Evolutionary conservation across 2,797 vertebrate genomes (phyloP).

Genomic region (Alfaro cultratus): DNA sequence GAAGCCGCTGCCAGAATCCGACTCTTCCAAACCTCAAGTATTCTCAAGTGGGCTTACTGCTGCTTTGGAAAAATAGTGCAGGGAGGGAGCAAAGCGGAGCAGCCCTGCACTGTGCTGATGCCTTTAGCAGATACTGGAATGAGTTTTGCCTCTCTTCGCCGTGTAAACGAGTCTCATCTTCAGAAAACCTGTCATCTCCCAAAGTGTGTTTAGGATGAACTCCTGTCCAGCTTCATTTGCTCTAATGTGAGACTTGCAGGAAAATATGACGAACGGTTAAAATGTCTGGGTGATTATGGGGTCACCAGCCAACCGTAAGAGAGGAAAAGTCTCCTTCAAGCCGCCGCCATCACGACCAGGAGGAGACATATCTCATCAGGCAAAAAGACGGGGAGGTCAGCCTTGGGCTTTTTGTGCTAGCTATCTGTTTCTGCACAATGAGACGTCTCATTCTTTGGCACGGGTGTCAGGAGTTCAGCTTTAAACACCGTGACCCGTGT

Average conservation of each 20-base stretch:
- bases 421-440: conserved; percentile 76
- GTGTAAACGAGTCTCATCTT: conserved; percentile 29
- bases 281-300: conserved; percentile 50
- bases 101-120: conserved; percentile 43
- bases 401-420: conserved; percentile 68
- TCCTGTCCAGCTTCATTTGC: conserved; percentile 62
- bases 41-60: conserved; percentile 67
- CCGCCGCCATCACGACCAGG: conserved; percentile 26
- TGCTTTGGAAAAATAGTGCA: conserved; percentile 68
- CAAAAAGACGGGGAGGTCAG: conserved; percentile 52
- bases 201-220: conserved; percentile 56
- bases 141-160: conserved; percentile 21
- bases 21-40: conserved; percentile 71
- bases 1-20: conserved; percentile 65
- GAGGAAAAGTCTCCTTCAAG: conserved; percentile 58
- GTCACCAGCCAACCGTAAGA: conserved; percentile 60
- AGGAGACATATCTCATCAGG: conserved; percentile 49
- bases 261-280: conserved; percentile 48
- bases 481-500: conserved; percentile 69
- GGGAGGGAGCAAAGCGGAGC: conserved; percentile 33
- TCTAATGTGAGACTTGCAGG: conserved; percentile 69
- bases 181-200: conserved; percentile 32
- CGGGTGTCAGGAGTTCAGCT: conserved; percentile 77
- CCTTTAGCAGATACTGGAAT: conserved; percentile 50
- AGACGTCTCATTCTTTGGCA: conserved; percentile 66